Conservation (phyloP, 92 coral and sea anemone genomes). For the Hydrozoanthus gracilis region DNA sequence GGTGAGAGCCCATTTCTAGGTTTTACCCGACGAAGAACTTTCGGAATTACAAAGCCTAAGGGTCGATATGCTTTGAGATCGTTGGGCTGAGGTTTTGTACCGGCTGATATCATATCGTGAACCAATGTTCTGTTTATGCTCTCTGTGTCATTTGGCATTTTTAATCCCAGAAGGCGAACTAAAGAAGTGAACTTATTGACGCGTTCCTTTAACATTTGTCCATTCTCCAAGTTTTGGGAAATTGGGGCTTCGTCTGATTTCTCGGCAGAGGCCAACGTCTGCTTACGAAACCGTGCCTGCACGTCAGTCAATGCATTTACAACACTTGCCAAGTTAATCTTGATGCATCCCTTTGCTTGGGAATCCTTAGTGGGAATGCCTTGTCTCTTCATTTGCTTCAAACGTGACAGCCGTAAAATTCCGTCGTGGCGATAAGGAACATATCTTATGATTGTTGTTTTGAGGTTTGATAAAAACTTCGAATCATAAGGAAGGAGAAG, state of each 20-base stretch:
- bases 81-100: background rate
- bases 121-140: conserved; percentile 37
- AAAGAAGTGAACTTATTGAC: conserved; percentile 7
- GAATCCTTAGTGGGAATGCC: background rate
- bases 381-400: background rate
- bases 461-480: conserved; percentile 17
- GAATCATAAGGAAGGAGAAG: conserved; percentile 32
- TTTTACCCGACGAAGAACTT: background rate
- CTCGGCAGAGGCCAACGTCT: background rate
- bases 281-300: background rate
- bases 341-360: conserved; percentile 14
- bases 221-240: background rate
- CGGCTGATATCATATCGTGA: background rate
- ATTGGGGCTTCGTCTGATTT: background rate
- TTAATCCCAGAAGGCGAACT: conserved; percentile 26
- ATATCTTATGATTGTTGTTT: conserved; percentile 23
- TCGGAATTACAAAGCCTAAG: background rate
- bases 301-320: background rate
- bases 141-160: conserved; percentile 29
- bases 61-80: background rate
- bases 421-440: conserved; percentile 21
- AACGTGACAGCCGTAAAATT: conserved; percentile 14
- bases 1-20: background rate
- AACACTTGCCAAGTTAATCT: conserved; percentile 27
- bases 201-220: background rate